Conservation (phyloP, 2,113 vertebrate species). For the Indicator maculatus region DNA sequence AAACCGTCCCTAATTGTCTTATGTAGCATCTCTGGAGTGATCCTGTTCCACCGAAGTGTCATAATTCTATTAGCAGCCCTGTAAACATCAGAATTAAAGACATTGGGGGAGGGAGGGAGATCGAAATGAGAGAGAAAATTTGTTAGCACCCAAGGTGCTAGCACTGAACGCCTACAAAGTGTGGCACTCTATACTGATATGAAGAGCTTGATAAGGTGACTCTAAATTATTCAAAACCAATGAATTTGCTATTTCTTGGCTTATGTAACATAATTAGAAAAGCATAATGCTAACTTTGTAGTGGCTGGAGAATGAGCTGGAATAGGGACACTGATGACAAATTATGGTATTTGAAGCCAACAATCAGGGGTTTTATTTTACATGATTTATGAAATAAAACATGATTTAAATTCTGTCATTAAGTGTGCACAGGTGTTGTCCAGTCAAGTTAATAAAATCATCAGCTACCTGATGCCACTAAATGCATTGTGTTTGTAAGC, state of each 20-base stretch:
- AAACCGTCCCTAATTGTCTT: not conserved
- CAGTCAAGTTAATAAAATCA: constrained; percentile 1
- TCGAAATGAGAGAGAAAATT: not conserved
- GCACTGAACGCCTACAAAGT: not conserved
- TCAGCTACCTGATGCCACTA: not conserved
- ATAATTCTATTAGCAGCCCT: not conserved
- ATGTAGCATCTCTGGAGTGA: not conserved
- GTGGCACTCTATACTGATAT: not conserved
- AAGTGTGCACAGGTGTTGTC: not conserved
- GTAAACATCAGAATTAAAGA: not conserved
- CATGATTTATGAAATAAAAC: not conserved
- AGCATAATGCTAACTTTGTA: not conserved
- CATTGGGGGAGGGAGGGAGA: not conserved
- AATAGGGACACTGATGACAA: not conserved
- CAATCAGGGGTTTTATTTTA: not conserved
- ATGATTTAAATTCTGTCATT: not conserved
- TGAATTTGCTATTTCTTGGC: not conserved
- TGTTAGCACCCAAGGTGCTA: not conserved
- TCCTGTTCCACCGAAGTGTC: not conserved
- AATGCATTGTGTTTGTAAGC: not conserved
- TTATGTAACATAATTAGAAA: not conserved
- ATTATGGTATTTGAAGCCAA: not conserved
- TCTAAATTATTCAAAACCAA: not conserved
- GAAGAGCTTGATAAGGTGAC: not conserved
- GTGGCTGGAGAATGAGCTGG: not conserved